Conservation (phyloP, 2,888 invertebrate species). For the Drosophila leonis region DNA sequence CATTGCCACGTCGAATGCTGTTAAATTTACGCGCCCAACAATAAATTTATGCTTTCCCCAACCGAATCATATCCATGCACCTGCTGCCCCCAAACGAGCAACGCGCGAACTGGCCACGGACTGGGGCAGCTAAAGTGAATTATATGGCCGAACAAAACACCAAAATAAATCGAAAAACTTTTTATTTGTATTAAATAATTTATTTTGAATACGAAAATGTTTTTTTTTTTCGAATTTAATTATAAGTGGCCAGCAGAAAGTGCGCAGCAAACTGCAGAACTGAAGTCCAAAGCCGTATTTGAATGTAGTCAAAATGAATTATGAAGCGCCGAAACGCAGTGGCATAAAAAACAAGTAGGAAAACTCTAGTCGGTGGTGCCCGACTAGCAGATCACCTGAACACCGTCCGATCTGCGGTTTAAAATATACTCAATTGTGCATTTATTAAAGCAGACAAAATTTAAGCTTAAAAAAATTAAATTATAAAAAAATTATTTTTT, state of each 20-base stretch:
- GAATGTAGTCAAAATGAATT: background rate
- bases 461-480: no score
- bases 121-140: conserved; percentile 60
- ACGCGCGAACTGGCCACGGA: background rate
- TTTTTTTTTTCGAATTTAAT: conserved; percentile 44
- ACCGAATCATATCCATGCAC: conserved; percentile 42
- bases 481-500: no score
- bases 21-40: conserved; percentile 59
- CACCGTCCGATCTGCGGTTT: no score
- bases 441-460: no score
- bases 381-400: no score
- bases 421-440: no score
- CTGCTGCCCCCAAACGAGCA: conserved; percentile 41
- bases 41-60: conserved; percentile 62
- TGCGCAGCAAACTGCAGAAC: background rate
- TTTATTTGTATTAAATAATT: conserved; percentile 79
- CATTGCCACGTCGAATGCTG: conserved; percentile 39
- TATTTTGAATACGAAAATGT: conserved; percentile 57
- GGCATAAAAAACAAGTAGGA: background rate
- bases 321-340: background rate
- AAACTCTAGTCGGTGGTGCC: no score
- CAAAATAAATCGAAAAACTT: conserved; percentile 77
- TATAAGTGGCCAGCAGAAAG: conserved; percentile 40
- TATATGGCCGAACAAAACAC: conserved; percentile 66
- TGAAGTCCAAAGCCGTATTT: background rate